Evolutionary conservation across 2,113 vertebrate species (phyloP).

Genomic region (Opisthocomus hoazin): DNA sequence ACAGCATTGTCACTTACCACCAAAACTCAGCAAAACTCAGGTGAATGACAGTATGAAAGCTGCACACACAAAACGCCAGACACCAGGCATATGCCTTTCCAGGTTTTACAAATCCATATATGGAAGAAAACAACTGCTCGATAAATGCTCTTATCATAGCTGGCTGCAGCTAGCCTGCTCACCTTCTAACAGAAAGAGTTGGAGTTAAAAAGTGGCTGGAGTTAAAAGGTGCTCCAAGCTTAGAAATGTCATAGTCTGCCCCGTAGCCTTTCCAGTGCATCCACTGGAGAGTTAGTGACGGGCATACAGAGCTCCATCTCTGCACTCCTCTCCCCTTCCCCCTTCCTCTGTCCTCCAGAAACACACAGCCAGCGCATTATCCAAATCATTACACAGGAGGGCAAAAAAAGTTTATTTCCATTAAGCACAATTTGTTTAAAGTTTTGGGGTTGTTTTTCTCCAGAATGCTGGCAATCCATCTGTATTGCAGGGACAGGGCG

Average conservation of each 20-base stretch:
- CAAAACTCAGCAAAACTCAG: neutral
- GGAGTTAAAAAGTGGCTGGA: neutral
- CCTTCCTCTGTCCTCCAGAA: neutral
- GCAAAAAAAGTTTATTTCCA: constrained; percentile 46
- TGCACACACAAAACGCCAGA: neutral
- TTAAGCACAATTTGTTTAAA: constrained; percentile 46
- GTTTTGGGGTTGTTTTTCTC: constrained; percentile 43
- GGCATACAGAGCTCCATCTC: neutral
- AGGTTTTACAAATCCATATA: neutral
- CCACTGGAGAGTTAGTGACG: neutral
- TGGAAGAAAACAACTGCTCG: neutral
- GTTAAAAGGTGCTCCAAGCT: neutral
- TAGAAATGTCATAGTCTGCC: rapidly evolving
- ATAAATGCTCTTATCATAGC: neutral
- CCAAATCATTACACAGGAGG: neutral
- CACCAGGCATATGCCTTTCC: neutral
- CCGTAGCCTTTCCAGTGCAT: neutral
- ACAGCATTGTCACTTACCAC: neutral
- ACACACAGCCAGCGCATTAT: neutral
- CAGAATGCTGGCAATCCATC: neutral
- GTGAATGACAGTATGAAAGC: neutral
- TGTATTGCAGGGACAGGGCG: neutral
- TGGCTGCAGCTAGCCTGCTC: neutral
- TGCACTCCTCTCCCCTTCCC: neutral
- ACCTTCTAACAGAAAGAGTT: neutral